A percentile compares a stretch with the other conserved stretches of the same genome.
These are phyloP conservation scores for Callionymus lyra DNA, from an alignment of 2,113 vertebrate genomes.

Conservation along the genomic window DNA sequence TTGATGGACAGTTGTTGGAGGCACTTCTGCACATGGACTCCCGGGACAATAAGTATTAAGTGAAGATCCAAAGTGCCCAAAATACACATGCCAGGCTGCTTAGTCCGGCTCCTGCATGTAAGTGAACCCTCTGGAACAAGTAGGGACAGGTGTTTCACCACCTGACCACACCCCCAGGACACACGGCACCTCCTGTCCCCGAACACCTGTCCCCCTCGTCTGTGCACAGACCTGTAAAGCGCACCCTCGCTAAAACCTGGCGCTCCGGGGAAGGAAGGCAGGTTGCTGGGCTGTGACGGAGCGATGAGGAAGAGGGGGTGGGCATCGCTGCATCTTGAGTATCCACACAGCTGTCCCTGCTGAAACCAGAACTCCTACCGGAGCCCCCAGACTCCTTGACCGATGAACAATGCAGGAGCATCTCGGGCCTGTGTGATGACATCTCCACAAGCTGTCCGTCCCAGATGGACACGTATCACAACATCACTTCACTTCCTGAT, in stretches of 20 bases:
- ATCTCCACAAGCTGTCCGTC: conserved; percentile 25
- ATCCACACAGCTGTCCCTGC: conserved; percentile 50
- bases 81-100: too few species aligned
- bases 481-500: neutral
- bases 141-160: conserved; percentile 63
- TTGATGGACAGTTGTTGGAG: too few species aligned
- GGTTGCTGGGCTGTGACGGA: conserved; percentile 51
- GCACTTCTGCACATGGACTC: too few species aligned
- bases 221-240: conserved; percentile 36
- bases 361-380: conserved; percentile 54
- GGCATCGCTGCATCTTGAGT: conserved; percentile 33
- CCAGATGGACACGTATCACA: conserved; percentile 33
- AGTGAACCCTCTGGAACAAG: conserved; percentile 43
- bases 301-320: conserved; percentile 24
- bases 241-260: conserved; percentile 4
- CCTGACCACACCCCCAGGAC: conserved; percentile 58
- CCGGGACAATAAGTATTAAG: too few species aligned
- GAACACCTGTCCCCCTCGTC: conserved; percentile 58
- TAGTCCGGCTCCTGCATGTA: conserved; percentile 25
- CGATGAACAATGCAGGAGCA: conserved; percentile 17
- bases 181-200: conserved; percentile 62
- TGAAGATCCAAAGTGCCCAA: too few species aligned
- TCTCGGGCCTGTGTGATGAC: conserved; percentile 23
- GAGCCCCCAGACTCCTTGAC: conserved; percentile 12
- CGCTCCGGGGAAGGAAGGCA: conserved; percentile 27